These are phyloP conservation scores for Euplexia lucipara DNA, from an alignment of 2,888 invertebrate genomes.

Conservation along the genomic window DNA sequence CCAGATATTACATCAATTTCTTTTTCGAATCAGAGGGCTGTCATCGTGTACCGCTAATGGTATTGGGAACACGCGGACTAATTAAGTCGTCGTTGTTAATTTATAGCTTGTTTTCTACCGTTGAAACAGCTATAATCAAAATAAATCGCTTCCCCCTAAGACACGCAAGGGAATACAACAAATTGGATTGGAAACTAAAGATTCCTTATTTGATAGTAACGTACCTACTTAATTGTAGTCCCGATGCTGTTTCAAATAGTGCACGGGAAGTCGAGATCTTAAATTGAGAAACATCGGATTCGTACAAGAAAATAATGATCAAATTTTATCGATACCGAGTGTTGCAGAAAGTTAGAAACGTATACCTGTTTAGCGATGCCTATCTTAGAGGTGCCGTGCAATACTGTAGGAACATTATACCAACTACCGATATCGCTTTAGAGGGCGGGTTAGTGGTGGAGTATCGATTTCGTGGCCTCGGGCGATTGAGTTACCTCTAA, in stretches of 20 bases:
- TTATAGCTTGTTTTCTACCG: constrained; percentile 87
- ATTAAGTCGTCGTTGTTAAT: constrained; percentile 89
- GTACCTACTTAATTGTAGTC: constrained; percentile 64
- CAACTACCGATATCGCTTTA: constrained; percentile 57
- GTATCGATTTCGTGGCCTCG: constrained; percentile 73
- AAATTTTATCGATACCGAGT: constrained; percentile 59
- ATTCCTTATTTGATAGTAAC: constrained; percentile 75
- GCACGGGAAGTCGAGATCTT: constrained; percentile 40
- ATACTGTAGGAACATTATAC: constrained; percentile 65
- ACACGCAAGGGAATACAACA: constrained; percentile 87
- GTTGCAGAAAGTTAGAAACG: constrained; percentile 62
- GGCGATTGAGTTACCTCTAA: constrained; percentile 80
- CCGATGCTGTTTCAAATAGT: constrained; percentile 48
- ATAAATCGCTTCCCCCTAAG: constrained; percentile 85
- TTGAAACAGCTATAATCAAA: constrained; percentile 87
- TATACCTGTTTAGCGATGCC: constrained; percentile 71
- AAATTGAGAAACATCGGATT: constrained; percentile 60
- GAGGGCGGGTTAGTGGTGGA: constrained; percentile 57
- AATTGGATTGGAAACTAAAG: constrained; percentile 84
- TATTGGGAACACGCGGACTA: constrained; percentile 86
- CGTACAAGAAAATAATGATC: constrained; percentile 60
- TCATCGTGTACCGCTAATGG: constrained; percentile 86
- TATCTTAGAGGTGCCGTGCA: constrained; percentile 65
- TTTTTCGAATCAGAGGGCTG: constrained; percentile 78
- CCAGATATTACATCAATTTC: constrained; percentile 85